phyloP scores from a whole-genome alignment of 2,888 invertebrate species.

The Scotopteryx bipunctaria region DNA sequence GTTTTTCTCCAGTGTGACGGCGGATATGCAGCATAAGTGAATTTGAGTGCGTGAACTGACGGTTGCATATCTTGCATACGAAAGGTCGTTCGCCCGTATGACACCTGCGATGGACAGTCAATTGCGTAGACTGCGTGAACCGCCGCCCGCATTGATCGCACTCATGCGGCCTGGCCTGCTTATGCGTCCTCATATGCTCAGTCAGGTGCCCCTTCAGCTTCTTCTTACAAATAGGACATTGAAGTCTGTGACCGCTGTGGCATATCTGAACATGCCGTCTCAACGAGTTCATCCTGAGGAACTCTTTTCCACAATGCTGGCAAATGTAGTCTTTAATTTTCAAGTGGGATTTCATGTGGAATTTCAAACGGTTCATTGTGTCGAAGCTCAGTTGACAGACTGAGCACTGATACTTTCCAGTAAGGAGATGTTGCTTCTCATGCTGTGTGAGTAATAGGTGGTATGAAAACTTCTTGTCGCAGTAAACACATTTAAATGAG shows the following conservation, averaged over 20 bases:
- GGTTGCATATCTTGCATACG: conserved; percentile 90
- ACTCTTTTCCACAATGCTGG: conserved; percentile 91
- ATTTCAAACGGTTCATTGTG: conserved; percentile 84
- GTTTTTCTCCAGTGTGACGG: conserved; percentile 93
- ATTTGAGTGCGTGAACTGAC: conserved; percentile 92
- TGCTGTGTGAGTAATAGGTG: conserved; percentile 83
- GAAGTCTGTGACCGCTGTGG: conserved; percentile 89
- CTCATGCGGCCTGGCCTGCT: conserved; percentile 88
- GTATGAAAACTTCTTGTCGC: conserved; percentile 61
- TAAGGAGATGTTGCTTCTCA: conserved; percentile 88
- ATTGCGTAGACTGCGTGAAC: conserved; percentile 92
- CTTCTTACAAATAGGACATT: conserved; percentile 92
- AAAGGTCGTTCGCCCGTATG: conserved; percentile 94
- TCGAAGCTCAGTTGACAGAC: conserved; percentile 89
- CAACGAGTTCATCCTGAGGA: conserved; percentile 88
- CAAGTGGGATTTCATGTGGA: conserved; percentile 87
- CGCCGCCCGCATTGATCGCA: conserved; percentile 90
- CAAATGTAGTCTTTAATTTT: conserved; percentile 90
- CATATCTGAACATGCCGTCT: conserved; percentile 89
- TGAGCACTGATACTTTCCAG: conserved; percentile 88
- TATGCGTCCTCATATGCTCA: conserved; percentile 92
- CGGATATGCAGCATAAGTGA: conserved; percentile 92
- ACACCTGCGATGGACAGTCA: conserved; percentile 92
- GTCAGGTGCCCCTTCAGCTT: conserved; percentile 91
- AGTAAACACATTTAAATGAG: conserved; percentile 87